Base-by-base conservation (phyloP, 2,113 vertebrate genomes). In the Toxotes jaculatrix region DNA sequence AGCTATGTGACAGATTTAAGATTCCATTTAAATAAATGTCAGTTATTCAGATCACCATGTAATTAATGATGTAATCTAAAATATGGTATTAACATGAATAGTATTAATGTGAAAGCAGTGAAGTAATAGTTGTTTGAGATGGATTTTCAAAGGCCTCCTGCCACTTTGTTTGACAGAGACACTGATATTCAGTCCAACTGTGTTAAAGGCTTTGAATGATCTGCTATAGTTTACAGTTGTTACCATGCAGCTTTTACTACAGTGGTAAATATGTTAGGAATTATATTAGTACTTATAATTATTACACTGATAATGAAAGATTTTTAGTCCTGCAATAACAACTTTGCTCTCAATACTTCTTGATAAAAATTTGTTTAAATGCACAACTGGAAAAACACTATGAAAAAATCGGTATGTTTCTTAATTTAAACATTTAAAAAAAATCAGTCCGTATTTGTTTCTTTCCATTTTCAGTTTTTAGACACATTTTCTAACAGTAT, bases 171-270 rank as follows among this genome's bases (percentile, higher is more conserved):
- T 6, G 47, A 49, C 47, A 49, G 47, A 19, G 47, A 49, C 2
- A 17, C 47, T 49, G 21, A 49, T 12, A 49, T 19, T 17, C 47
- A 49, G 47, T 17, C 47, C 47, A 49, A 49, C 17, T 51, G 49
- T 51, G 19, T 51, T 51, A 51, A n/a, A 8, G 49, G 49, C 49
- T 51, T 21, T 55, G 31, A n/a, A 23, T 40, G 57, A 38, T 66
- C 63, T 77, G 64, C 55, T 40, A 4, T 31, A 47, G 55, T 69
- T 51, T 61, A 57, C 13, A 61, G 16, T 40, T 69, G 14, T 17
- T 38, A 17, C 17, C 27, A 47, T 11, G 27, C 11, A 45, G 42
- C 47, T 38, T 55, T 67, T 12, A 21, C 5, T 2, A 49, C 47
- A 19, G 17, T 51, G 11, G 8, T 56, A 27, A 53, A 56, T 27